Percentiles rank a stretch among this genome's conserved stretches.
Conservation (phyloP, 2,113 vertebrate genomes). For the Dipodomys stephensi region DNA sequence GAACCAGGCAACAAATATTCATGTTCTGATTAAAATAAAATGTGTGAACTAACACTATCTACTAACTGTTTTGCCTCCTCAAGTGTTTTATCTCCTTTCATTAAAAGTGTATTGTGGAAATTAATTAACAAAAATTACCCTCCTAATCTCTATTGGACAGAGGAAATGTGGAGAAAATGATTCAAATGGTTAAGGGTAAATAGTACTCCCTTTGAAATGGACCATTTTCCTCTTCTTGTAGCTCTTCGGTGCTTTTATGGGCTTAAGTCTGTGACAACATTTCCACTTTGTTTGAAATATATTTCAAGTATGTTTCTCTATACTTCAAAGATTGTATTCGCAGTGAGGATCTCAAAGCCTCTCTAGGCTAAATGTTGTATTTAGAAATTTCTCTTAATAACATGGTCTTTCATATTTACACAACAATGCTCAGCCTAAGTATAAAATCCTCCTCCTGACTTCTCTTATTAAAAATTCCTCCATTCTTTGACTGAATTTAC, state of each 20-base stretch:
- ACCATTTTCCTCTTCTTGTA: neutral
- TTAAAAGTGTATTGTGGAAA: slow-evolving; percentile 60
- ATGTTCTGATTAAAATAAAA: slow-evolving; percentile 60
- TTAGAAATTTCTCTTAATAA: neutral
- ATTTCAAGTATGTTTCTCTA: slow-evolving; percentile 2
- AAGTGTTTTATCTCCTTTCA: slow-evolving; percentile 64
- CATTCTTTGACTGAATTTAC: neutral
- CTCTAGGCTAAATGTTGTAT: neutral
- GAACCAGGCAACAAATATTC: slow-evolving; percentile 57
- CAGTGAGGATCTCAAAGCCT: neutral
- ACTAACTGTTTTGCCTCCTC: slow-evolving; percentile 59
- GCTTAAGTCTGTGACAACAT: neutral
- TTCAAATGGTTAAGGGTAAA: slow-evolving; percentile 27
- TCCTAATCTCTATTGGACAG: slow-evolving; percentile 57
- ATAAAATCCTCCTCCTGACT: neutral
- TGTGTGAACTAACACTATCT: slow-evolving; percentile 54
- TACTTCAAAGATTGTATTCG: neutral
- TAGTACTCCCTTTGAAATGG: slow-evolving; percentile 30
- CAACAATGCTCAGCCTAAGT: neutral
- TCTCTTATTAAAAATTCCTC: neutral
- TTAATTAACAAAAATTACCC: slow-evolving; percentile 67
- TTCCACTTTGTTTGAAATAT: neutral
- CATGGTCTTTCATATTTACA: neutral
- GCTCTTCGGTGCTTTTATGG: neutral
- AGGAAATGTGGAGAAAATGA: slow-evolving; percentile 44